phyloP scores from a whole-genome alignment of 2,113 vertebrate genomes.

The Ailurus styani region DNA sequence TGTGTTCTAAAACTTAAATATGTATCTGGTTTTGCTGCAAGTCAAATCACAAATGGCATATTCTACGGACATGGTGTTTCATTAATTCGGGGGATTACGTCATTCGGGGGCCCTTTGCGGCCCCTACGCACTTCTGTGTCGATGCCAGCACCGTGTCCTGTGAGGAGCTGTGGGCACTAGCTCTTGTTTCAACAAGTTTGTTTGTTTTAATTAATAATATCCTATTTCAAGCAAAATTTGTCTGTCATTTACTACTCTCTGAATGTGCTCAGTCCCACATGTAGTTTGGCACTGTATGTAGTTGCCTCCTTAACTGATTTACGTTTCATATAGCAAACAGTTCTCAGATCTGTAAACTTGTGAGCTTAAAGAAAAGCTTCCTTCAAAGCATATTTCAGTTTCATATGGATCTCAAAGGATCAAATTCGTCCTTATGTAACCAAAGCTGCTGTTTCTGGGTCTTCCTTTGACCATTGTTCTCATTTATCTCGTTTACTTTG shows the following conservation, averaged over 20 bases:
- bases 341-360: background rate
- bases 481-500: background rate
- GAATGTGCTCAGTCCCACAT: background rate
- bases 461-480: background rate
- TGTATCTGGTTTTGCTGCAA: background rate
- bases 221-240: background rate
- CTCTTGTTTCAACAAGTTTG: background rate
- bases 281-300: background rate
- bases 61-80: background rate
- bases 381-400: conserved; percentile 21
- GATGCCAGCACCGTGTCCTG: background rate
- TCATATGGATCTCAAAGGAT: background rate
- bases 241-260: conserved; percentile 17
- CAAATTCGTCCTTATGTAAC: background rate
- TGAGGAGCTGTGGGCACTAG: background rate
- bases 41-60: background rate
- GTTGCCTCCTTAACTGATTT: background rate
- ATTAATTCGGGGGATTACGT: background rate
- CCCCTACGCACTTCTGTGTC: background rate
- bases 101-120: background rate
- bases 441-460: background rate
- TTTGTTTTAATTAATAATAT: background rate
- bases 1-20: background rate
- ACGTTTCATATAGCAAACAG: background rate
- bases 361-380: background rate